Base-by-base conservation (phyloP, 2,113 vertebrate species). In the Lampris incognitus region DNA sequence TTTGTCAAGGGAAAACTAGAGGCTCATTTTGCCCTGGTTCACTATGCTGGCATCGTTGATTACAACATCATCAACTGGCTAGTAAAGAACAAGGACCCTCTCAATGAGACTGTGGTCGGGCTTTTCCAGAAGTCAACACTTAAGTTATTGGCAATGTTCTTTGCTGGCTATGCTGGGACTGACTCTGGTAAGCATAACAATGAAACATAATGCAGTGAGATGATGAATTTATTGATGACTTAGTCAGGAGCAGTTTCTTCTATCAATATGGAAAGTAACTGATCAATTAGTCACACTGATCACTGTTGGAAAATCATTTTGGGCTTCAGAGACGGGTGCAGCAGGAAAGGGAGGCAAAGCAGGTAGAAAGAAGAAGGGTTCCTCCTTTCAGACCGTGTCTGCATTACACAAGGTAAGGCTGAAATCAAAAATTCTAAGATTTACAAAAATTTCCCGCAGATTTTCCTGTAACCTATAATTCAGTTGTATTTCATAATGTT, bases 11-110 rank as follows among this genome's bases (percentile, higher is more conserved):
- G 92, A 10, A 92, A 10, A 82, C 84, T 79, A 44, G 95, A 96
- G 72, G 92, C 93, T 56, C 94, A 96, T 87, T 96, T 96, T 87
- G 91, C 95, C 63, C 68, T 96, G 48, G 56, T 94, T 58, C 95
- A 95, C 81, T 96, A 96, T 0, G 95, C 95, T 0, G 95, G 95
- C 41, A 92, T 56, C 0, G 95, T 96, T 64, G 95, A 95, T 74
- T 96, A 96, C 65, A 96, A 96, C 72, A 96, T 96, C 70, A 5
- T 73, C 6, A 94, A 94, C 79, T 95, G 95, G 95, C 87, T 96
- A 59, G 88, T 91, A 79, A 96, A 96, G 87, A 96, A 96, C 89
- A 96, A 96, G 71, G 95, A 96, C 74, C 95, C 95, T 0, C 91
- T 96, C 24, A 96, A 96, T 3, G 95, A 96, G 87, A 95, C 95